These are phyloP conservation scores for Tringa solitaria DNA, from an alignment of 2,113 vertebrate species.

Conservation along the genomic window DNA sequence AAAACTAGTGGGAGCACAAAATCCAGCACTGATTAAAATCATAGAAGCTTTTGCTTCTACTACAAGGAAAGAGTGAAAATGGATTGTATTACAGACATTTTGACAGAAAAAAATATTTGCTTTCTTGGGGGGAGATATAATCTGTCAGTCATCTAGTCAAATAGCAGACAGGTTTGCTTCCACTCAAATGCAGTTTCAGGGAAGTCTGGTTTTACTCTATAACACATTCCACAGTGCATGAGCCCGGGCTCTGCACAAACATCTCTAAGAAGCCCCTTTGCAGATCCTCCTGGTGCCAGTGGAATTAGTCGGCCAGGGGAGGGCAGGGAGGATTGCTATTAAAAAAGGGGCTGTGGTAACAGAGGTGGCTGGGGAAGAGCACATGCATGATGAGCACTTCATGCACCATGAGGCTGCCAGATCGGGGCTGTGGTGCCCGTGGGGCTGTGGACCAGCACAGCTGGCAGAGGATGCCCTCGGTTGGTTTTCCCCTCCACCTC, in stretches of 20 bases:
- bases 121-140: slow-evolving; percentile 3
- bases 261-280: background rate
- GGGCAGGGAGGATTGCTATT: fast-evolving
- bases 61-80: background rate
- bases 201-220: background rate
- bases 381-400: too few species aligned
- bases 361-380: background rate
- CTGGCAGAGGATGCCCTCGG: fast-evolving
- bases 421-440: background rate
- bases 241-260: background rate
- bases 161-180: background rate
- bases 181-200: background rate
- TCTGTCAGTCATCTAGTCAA: background rate
- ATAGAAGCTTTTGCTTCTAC: background rate
- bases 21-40: slow-evolving; percentile 39
- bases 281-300: background rate
- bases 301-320: background rate
- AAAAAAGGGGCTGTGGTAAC: background rate
- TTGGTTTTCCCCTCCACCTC: background rate
- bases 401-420: background rate
- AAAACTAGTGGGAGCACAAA: background rate
- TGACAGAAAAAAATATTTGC: slow-evolving; percentile 51
- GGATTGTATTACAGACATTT: slow-evolving; percentile 2
- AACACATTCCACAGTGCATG: fast-evolving
- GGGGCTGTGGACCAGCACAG: background rate